Base-by-base conservation (phyloP, 2,888 invertebrate genomes). In the Ophion costatus region DNA sequence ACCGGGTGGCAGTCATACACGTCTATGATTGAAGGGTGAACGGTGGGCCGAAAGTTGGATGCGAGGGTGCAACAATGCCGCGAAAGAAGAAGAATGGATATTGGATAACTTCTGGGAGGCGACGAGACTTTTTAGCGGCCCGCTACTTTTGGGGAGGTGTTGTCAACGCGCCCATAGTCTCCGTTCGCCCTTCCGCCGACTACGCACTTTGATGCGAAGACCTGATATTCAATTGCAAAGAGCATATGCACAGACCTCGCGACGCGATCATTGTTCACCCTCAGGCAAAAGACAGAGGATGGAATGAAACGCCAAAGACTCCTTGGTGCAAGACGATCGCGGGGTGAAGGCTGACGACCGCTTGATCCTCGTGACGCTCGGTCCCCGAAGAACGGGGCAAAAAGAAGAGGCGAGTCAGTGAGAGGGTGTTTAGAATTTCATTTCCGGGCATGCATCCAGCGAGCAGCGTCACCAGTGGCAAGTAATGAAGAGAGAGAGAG, bases 341-440 rank as follows among this genome's bases (percentile, higher is more conserved):
- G 56, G 61, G 71, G 57, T 51, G 20, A 38, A 33, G 33, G 56
- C 71, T 57, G 61, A 71, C 56, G 80, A 69, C 71, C 73, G 67
- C 77, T 64, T 87, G 87, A 80, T 84, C 63, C 61, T 29, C 75
- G 38, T 51, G 71, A 51, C 76, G 76, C 81, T 73, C 29, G 51
- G 51, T 51, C 51, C 51, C 17, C 51, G 14, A 51, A 51, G 51
- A 51, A 51, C 14, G 51, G 17, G 51, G 80, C 82, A 79, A 84
- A 88, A 74, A 79, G 85, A 85, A 84, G 77, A 85, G 83, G 82
- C 83, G 84, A 87, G 86, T 87, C 84, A 85, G 85, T 86, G 88
- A 89, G 90, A 87, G 90, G 89, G 90, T 92, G 91, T 91, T 92
- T 92, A 92, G 92, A 92, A 92, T 92, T 92, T 91, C 92, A 92